Conservation (phyloP, 2,113 vertebrate genomes). For the Felis chaus region DNA sequence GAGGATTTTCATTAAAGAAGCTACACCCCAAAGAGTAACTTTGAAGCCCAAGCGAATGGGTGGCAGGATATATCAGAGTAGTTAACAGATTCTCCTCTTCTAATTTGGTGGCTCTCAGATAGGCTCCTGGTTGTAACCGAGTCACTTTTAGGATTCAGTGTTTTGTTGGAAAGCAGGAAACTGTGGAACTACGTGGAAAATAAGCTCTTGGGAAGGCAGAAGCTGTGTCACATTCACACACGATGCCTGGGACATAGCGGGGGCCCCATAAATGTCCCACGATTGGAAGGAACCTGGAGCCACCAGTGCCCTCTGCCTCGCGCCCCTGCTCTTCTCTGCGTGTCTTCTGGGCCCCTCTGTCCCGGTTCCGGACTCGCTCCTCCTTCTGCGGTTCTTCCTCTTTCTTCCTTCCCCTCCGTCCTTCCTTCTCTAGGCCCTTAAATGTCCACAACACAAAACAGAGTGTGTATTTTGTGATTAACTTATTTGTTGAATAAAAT, state of each 20-base stretch:
- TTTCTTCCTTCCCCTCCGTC: not conserved
- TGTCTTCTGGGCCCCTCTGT: not conserved
- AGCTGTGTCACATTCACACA: not conserved
- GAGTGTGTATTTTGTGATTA: not conserved
- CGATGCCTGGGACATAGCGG: not conserved
- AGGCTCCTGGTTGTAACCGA: not conserved
- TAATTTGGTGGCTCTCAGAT: not conserved
- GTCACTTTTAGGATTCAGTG: not conserved
- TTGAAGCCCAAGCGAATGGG: not conserved
- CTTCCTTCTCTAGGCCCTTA: not conserved
- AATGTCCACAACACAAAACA: not conserved
- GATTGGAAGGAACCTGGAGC: not conserved
- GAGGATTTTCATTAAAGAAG: not conserved
- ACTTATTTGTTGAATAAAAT: slow-evolving; percentile 1
- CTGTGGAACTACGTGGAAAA: not conserved
- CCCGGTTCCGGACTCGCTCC: not conserved
- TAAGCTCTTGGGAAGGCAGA: not conserved
- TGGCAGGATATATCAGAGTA: not conserved
- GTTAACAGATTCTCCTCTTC: not conserved
- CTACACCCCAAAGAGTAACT: not conserved
- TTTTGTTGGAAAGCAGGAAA: not conserved
- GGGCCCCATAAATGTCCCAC: not conserved
- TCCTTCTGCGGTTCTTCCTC: not conserved
- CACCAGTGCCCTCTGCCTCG: not conserved
- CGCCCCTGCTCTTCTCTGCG: no score